Evolutionary conservation across 2,888 invertebrate genomes (phyloP).

Genomic region (Cerceris ruficornis): DNA sequence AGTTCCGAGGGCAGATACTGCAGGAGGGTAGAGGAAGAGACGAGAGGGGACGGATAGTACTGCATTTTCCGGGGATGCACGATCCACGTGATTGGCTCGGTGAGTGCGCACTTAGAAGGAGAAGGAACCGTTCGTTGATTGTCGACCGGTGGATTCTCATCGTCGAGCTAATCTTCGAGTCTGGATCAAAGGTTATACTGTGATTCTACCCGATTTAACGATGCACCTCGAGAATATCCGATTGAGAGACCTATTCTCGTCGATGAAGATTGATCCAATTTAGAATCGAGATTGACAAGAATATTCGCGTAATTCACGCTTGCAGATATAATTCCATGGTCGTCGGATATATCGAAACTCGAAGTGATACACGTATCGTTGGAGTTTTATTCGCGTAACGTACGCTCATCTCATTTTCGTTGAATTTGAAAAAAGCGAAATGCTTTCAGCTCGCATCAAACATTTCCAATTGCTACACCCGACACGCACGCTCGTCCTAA

Average conservation of each 20-base stretch:
- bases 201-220: neutral
- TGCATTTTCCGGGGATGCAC: conserved; percentile 26
- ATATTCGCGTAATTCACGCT: no score
- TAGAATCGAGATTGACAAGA: no score
- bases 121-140: conserved; percentile 16
- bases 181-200: conserved; percentile 1
- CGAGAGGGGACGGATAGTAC: conserved; percentile 1
- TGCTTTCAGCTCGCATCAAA: no score
- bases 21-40: conserved; percentile 4
- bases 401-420: no score
- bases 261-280: no score
- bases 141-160: conserved; percentile 10
- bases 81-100: conserved; percentile 26
- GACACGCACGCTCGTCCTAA: conserved; percentile 6
- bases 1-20: conserved; percentile 53
- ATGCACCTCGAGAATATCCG: neutral
- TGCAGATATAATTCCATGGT: no score
- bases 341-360: no score
- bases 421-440: no score
- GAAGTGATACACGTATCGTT: no score
- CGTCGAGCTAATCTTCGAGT: neutral
- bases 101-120: conserved; percentile 19
- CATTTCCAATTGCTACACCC: no score
- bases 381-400: no score
- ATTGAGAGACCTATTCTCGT: no score